Percentiles rank a stretch among this genome's conserved stretches.
Evolutionary conservation across 2,113 vertebrate species (phyloP).

Genomic region (Bufo gargarizans): DNA sequence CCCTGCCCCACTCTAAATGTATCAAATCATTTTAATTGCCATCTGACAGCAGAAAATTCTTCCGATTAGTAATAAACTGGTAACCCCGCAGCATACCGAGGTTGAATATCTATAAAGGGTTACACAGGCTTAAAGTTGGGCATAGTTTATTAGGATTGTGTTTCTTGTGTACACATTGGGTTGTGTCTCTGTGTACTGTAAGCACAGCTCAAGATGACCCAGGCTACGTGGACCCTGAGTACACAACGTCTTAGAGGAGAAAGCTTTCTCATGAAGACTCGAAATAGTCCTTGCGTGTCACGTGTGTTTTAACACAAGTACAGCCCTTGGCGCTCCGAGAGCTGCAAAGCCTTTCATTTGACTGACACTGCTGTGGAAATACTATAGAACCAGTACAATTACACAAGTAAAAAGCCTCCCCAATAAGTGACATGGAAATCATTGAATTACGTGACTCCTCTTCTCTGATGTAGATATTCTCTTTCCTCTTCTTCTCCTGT

Average conservation of each 20-base stretch:
- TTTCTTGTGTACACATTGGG: slow-evolving; percentile 45
- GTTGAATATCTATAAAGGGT: slow-evolving; percentile 8
- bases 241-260: slow-evolving; percentile 12
- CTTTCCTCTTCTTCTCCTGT: too few species aligned
- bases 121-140: background rate
- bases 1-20: background rate
- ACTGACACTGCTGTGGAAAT: background rate
- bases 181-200: slow-evolving; percentile 49
- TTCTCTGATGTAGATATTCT: too few species aligned
- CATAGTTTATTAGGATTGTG: slow-evolving; percentile 19
- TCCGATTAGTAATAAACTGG: background rate
- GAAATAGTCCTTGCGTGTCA: slow-evolving; percentile 8
- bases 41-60: background rate
- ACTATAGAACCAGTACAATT: background rate
- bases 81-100: background rate
- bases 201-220: slow-evolving; percentile 44
- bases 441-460: too few species aligned
- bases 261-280: slow-evolving; percentile 4
- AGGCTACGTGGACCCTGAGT: background rate
- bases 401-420: background rate
- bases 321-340: background rate
- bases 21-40: background rate
- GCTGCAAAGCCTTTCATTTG: background rate
- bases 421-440: too few species aligned
- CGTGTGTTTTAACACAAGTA: slow-evolving; percentile 31